phyloP scores from a whole-genome alignment of 2,113 vertebrate genomes.

The Anoplopoma fimbria region DNA sequence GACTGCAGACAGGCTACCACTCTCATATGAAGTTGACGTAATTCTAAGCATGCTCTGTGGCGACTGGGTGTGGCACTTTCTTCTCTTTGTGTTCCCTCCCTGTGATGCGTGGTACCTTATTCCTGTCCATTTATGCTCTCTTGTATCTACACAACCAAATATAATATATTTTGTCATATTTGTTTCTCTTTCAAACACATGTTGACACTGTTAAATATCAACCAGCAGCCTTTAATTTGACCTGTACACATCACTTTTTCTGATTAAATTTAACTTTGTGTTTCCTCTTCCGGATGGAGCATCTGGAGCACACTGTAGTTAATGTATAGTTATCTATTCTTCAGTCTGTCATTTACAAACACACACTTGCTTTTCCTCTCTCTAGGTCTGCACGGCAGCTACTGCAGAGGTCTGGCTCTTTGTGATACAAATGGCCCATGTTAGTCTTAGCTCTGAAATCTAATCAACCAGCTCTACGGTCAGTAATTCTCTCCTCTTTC shows the following conservation, averaged over 20 bases:
- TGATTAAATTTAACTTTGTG: conserved; percentile 3
- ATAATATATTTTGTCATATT: neutral
- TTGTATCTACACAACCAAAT: neutral
- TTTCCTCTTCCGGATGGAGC: conserved; percentile 13
- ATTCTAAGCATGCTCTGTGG: conserved; percentile 74
- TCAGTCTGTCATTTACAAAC: conserved; percentile 19
- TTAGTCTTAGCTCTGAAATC: conserved; percentile 75
- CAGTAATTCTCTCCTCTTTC: conserved; percentile 58
- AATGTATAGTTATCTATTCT: neutral
- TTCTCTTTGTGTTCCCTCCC: conserved; percentile 33
- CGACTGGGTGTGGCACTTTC: conserved; percentile 61
- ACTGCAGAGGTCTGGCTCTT: conserved; percentile 49
- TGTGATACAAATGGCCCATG: conserved; percentile 73
- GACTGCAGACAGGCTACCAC: conserved; percentile 42
- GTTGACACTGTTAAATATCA: neutral
- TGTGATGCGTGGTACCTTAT: conserved; percentile 13
- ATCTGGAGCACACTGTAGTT: conserved; percentile 8
- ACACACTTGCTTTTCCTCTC: conserved; percentile 4
- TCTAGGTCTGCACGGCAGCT: conserved; percentile 19
- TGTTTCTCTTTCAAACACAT: conserved; percentile 1
- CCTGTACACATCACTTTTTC: neutral
- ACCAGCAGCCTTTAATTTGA: conserved; percentile 11
- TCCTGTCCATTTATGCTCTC: neutral
- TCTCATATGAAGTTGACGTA: conserved; percentile 63
- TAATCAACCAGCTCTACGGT: conserved; percentile 78